Percentiles rank a stretch among this genome's conserved stretches.
Evolutionary conservation across 2,888 invertebrate genomes (phyloP).

Genomic region (Drosophila kuntzei): DNA sequence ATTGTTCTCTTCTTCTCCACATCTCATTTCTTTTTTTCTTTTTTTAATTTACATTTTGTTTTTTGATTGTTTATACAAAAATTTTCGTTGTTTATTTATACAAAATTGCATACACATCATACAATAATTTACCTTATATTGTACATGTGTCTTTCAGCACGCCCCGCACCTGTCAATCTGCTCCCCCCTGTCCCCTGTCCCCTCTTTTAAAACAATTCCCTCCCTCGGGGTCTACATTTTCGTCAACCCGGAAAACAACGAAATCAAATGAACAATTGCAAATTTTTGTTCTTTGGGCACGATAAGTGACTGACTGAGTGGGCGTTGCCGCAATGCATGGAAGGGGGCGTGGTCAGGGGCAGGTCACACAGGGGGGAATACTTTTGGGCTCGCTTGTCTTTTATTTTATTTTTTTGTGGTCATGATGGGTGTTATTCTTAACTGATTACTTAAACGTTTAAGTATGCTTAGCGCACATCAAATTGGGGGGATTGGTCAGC

Average conservation of each 20-base stretch:
- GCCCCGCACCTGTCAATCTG: slow-evolving; percentile 22
- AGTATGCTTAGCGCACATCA: slow-evolving; percentile 3
- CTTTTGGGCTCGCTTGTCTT: neutral
- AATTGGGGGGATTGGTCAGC: slow-evolving; percentile 33
- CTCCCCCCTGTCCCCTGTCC: neutral
- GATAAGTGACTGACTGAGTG: slow-evolving; percentile 45
- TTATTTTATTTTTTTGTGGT: slow-evolving; percentile 5
- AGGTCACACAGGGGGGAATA: neutral
- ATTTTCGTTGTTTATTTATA: slow-evolving; percentile 66
- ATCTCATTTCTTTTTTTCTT: slow-evolving; percentile 1
- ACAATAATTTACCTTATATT: slow-evolving; percentile 62
- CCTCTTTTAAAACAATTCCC: neutral
- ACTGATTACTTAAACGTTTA: slow-evolving; percentile 35
- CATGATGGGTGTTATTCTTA: slow-evolving; percentile 44
- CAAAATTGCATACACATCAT: slow-evolving; percentile 73
- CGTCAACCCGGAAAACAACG: slow-evolving; percentile 59
- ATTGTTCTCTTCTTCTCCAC: slow-evolving; percentile 3
- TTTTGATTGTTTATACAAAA: slow-evolving; percentile 62
- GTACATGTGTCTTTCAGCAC: slow-evolving; percentile 43
- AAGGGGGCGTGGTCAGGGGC: neutral
- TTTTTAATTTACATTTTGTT: slow-evolving; percentile 16
- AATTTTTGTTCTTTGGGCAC: slow-evolving; percentile 41
- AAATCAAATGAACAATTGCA: slow-evolving; percentile 63
- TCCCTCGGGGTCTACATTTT: slow-evolving; percentile 9
- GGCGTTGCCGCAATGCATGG: slow-evolving; percentile 41